phyloP scores from a whole-genome alignment of 2,113 vertebrate genomes.

The Elephantulus edwardii region DNA sequence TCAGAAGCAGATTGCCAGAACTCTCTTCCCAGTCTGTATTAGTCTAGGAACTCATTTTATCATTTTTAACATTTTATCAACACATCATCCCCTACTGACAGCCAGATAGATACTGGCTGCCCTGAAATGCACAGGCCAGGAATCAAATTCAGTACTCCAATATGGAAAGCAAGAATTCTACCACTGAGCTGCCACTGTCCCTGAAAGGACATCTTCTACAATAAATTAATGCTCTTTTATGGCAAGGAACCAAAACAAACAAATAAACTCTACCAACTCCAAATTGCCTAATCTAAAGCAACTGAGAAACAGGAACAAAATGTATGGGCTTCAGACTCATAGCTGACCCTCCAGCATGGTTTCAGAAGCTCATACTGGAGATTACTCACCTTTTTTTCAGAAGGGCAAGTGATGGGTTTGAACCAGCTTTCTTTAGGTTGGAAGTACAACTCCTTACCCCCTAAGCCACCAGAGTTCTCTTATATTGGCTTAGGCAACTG shows the following conservation, averaged over 20 bases:
- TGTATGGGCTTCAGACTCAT: not conserved
- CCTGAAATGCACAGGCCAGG: not conserved
- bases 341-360: too few relatives aligned
- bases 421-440: too few relatives aligned
- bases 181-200: not conserved
- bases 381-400: too few relatives aligned
- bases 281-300: constrained; percentile 12
- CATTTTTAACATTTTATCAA: not conserved
- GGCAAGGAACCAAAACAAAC: constrained; percentile 6
- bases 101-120: not conserved
- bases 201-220: not conserved
- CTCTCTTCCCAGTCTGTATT: not conserved
- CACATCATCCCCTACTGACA: not conserved
- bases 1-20: not conserved
- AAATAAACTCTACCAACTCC: not conserved
- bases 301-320: not conserved
- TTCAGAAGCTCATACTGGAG: too few relatives aligned
- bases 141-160: not conserved
- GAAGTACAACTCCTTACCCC: too few relatives aligned
- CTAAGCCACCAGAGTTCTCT: too few relatives aligned
- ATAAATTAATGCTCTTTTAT: not conserved
- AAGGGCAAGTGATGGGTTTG: too few relatives aligned
- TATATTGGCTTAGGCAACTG: too few relatives aligned
- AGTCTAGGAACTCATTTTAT: not conserved
- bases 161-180: not conserved